Evolutionary conservation across 2,113 vertebrate genomes (phyloP).

Genomic region (Prinia subflava): DNA sequence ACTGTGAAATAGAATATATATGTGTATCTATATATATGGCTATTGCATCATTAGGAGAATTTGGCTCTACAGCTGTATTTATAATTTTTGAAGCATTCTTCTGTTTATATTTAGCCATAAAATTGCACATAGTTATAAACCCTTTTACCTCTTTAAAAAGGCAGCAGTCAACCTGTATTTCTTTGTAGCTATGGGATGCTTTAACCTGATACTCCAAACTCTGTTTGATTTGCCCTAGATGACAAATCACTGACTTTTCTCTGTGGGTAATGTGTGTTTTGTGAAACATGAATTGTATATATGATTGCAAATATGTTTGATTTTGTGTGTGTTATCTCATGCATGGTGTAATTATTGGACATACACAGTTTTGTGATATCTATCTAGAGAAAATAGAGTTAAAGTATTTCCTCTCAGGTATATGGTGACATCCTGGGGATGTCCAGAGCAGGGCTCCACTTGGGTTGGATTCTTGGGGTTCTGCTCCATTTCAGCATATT

Average conservation of each 20-base stretch:
- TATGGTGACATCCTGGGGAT: neutral
- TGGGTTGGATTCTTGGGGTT: neutral
- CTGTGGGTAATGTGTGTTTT: neutral
- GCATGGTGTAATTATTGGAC: rapidly evolving
- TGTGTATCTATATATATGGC: neutral
- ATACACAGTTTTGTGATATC: neutral
- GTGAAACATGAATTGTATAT: neutral
- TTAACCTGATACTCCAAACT: neutral
- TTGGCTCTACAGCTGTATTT: conserved; percentile 28
- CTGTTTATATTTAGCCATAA: conserved; percentile 34
- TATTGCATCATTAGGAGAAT: conserved; percentile 16
- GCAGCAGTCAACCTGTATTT: neutral
- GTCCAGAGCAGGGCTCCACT: neutral
- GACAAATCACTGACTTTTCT: neutral
- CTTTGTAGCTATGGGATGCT: neutral
- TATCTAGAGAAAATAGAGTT: neutral
- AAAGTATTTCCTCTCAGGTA: neutral
- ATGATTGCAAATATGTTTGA: neutral
- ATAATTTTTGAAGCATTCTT: conserved; percentile 25
- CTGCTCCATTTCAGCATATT: neutral
- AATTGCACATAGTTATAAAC: neutral
- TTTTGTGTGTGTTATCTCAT: neutral
- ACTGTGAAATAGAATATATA: conserved; percentile 12
- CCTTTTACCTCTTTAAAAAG: neutral
- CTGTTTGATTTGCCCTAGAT: neutral